These are phyloP conservation scores for Myopa tessellatipennis DNA, from an alignment of 2,888 invertebrate genomes.

Conservation along the genomic window DNA sequence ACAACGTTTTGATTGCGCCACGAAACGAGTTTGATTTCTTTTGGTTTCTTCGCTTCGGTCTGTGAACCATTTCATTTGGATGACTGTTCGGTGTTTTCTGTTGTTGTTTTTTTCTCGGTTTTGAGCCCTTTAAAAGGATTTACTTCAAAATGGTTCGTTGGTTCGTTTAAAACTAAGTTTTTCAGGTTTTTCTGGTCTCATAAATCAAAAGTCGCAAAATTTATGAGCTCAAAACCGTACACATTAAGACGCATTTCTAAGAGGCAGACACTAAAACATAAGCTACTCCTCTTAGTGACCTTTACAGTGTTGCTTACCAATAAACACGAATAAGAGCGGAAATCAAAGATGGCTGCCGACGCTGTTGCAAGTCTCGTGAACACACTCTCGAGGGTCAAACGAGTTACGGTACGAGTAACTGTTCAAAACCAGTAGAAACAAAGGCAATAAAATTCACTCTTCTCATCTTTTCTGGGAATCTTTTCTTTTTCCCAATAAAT, in stretches of 20 bases:
- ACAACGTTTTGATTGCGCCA: not conserved
- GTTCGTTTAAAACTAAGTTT: not conserved
- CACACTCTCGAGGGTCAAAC: not conserved
- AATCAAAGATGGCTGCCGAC: not conserved
- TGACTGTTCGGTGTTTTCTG: not conserved
- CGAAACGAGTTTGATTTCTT: not conserved
- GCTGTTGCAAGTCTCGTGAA: not conserved
- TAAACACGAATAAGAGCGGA: not conserved
- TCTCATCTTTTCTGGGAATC: slow-evolving; percentile 4
- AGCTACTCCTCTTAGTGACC: not conserved
- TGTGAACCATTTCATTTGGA: not conserved
- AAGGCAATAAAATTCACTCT: slow-evolving; percentile 13
- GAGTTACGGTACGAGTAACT: not conserved
- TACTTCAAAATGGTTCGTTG: not conserved
- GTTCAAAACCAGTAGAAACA: not conserved
- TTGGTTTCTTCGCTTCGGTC: not conserved
- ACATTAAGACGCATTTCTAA: not conserved
- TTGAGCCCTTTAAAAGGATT: not conserved
- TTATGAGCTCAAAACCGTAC: not conserved
- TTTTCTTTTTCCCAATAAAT: slow-evolving; percentile 30
- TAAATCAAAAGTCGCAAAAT: slow-evolving; percentile 19
- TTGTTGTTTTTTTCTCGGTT: not conserved
- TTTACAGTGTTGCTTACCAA: not conserved
- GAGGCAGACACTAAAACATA: not conserved
- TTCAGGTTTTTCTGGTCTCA: slow-evolving; percentile 37